Evolutionary conservation across 2,113 vertebrate species (phyloP).

Genomic region (Alligator sinensis): DNA sequence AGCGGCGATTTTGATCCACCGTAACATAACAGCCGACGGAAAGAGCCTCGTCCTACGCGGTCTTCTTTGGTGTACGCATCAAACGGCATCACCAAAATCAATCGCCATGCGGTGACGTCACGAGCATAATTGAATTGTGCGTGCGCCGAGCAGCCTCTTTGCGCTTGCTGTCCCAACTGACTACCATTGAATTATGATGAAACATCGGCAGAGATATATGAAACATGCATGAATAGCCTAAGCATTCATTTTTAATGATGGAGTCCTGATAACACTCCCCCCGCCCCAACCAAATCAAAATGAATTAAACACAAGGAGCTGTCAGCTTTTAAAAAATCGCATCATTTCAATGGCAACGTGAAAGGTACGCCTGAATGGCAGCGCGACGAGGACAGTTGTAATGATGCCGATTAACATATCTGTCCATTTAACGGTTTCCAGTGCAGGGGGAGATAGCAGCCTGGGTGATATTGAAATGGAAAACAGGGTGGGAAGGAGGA

Average conservation of each 20-base stretch:
- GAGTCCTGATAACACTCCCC: constrained; percentile 47
- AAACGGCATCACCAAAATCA: constrained; percentile 55
- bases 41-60: not conserved
- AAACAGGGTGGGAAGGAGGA: not conserved
- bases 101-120: constrained; percentile 59
- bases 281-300: constrained; percentile 68
- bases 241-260: constrained; percentile 63
- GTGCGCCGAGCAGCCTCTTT: constrained; percentile 34
- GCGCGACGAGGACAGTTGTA: constrained; percentile 71
- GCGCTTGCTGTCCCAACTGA: constrained; percentile 52
- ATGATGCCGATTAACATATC: constrained; percentile 80
- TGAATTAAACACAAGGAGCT: constrained; percentile 66
- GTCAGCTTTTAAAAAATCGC: constrained; percentile 33
- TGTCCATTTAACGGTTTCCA: constrained; percentile 75
- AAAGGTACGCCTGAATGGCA: constrained; percentile 61
- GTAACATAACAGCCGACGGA: not conserved
- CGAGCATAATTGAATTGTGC: constrained; percentile 66
- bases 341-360: constrained; percentile 63
- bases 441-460: constrained; percentile 63
- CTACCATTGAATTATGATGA: constrained; percentile 62
- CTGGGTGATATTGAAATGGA: constrained; percentile 42
- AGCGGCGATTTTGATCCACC: not conserved
- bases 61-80: not conserved
- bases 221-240: constrained; percentile 66
- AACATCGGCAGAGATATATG: constrained; percentile 58